Evolutionary conservation across 2,888 invertebrate species (phyloP).

Genomic region (Rhamnusium bicolor): DNA sequence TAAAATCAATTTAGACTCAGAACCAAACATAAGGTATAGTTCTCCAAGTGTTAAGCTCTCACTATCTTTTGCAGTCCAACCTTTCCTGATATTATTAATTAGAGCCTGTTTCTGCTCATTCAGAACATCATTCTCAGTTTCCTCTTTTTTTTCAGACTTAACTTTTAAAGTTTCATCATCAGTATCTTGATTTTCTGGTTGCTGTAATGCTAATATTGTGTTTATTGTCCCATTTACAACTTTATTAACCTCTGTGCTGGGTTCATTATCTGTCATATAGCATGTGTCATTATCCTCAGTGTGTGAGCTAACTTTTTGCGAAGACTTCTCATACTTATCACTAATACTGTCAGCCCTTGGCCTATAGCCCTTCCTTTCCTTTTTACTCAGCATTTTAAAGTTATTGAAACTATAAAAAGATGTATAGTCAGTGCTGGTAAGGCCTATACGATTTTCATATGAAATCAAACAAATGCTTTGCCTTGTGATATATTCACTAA

Average conservation of each 20-base stretch:
- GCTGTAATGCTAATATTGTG: too few relatives aligned
- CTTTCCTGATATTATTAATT: conserved; percentile 74
- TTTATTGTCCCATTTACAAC: conserved; percentile 61
- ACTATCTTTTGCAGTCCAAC: conserved; percentile 86
- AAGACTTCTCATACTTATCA: conserved; percentile 52
- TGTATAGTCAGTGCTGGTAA: conserved; percentile 64
- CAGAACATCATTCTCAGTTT: conserved; percentile 36
- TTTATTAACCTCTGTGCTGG: conserved; percentile 47
- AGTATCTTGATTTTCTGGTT: conserved; percentile 1
- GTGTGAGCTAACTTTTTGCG: conserved; percentile 38
- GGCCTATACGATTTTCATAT: conserved; percentile 81
- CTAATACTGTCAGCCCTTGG: conserved; percentile 49
- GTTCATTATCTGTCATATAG: conserved; percentile 46
- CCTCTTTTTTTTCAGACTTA: conserved; percentile 58
- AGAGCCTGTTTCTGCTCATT: conserved; percentile 48
- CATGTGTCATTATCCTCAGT: conserved; percentile 43
- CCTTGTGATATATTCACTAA: conserved; percentile 84
- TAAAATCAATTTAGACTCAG: conserved; percentile 81
- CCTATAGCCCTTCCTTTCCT: conserved; percentile 44
- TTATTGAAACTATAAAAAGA: conserved; percentile 34
- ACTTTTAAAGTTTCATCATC: conserved; percentile 35
- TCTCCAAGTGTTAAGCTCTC: conserved; percentile 91
- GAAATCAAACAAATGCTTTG: conserved; percentile 85
- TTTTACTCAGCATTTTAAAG: conserved; percentile 42
- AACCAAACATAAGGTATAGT: conserved; percentile 89